Evolutionary conservation across 2,113 vertebrate species (phyloP).

Genomic region (Hippocampus abdominalis): DNA sequence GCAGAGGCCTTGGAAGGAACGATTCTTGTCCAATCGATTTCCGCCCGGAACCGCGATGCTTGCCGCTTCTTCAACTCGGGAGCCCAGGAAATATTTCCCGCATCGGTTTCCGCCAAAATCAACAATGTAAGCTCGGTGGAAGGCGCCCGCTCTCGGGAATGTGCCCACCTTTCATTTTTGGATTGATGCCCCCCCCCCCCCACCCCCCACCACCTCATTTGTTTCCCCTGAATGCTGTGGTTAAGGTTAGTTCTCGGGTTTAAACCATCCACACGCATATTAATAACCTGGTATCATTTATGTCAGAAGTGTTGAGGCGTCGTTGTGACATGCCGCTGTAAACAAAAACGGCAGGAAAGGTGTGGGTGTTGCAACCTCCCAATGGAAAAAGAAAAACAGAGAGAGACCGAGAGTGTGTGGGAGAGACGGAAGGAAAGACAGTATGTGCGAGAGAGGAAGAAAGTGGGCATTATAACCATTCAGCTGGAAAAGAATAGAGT

Average conservation of each 20-base stretch:
- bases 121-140: slow-evolving; percentile 17
- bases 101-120: slow-evolving; percentile 22
- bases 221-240: slow-evolving; percentile 2
- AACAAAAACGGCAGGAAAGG: background rate
- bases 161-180: slow-evolving; percentile 11
- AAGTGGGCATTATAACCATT: background rate
- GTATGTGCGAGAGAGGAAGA: background rate
- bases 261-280: background rate
- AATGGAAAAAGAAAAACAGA: background rate
- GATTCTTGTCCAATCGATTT: slow-evolving; percentile 43
- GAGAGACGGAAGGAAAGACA: too few relatives aligned
- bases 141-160: slow-evolving; percentile 10
- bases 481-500: background rate
- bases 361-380: background rate
- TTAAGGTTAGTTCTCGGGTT: background rate
- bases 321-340: background rate
- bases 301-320: background rate
- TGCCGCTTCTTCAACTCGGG: slow-evolving; percentile 19
- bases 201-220: background rate
- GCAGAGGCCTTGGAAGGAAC: slow-evolving; percentile 21
- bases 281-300: background rate
- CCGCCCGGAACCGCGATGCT: slow-evolving; percentile 30
- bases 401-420: background rate
- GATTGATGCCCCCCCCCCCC: background rate
- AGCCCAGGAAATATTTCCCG: slow-evolving; percentile 31